Evolutionary conservation across 2,888 invertebrate species (phyloP), one percentile per base, ranked within the genome.

Genomic region (Aphrophora alni): DNA sequence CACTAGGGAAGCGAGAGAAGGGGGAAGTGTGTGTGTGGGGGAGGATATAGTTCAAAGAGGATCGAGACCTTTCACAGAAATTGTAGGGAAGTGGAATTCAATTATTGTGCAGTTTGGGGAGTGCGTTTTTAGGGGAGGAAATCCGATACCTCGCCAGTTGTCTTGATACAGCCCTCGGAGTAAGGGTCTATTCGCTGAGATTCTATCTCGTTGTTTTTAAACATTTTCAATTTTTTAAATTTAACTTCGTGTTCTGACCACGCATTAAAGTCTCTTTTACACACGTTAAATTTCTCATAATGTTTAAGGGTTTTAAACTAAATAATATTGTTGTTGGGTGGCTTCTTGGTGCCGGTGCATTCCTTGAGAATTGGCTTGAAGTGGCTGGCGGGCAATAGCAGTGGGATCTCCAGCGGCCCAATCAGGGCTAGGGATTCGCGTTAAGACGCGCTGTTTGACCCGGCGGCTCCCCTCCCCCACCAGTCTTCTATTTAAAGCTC

Each of bases 41-140:
- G 59, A 59, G 59, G 59, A 59, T 21, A 5, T 59, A 59, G 59
- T 59, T 59, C 59, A 59, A 59, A 59, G 59, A n/a, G 59, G 59
- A 59, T 21, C 21, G 59, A 59, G 59, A 59, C 59, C 59, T 59
- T 59, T 59, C 59, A 59, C 59, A 59, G 21, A 59, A 59, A 59
- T 59, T 21, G 59, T 21, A 14, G 59, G 59, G 59, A 59, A 59
- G 59, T 14, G 59, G 59, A 21, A 59, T 59, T 59, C 59, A 59
- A 59, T 59, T 59, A 59, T 59, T 59, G 59, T 59, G 59, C 59
- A 59, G 59, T 59, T 59, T 59, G 59, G 59, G 59, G 59, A 59
- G 59, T 59, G 21, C 59, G 59, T 59, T 59, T 59, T 59, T 12
- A 14, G 59, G 59, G 59, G 14, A 33, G 21, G 59, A 59, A 59